Conservation (phyloP, 1,140 invertebrate species). For the Drosophila repletoides region DNA sequence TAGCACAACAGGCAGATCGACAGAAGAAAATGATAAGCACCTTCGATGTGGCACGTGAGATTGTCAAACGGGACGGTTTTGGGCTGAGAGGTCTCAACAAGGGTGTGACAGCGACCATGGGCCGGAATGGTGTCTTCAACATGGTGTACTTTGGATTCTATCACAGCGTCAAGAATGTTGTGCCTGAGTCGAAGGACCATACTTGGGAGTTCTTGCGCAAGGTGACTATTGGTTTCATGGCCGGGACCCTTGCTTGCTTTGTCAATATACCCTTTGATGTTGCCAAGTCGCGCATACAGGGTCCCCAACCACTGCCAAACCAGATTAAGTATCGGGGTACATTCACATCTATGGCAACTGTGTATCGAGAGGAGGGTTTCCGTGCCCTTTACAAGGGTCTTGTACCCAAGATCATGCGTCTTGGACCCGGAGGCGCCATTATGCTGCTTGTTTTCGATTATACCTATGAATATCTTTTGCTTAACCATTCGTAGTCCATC, state of each 20-base stretch:
- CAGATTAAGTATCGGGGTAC: conserved; percentile 91
- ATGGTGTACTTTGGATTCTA: conserved; percentile 97
- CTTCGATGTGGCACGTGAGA: conserved; percentile 89
- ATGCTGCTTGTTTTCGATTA: conserved; percentile 95
- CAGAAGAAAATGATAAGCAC: conserved; percentile 87
- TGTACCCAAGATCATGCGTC: conserved; percentile 93
- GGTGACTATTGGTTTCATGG: conserved; percentile 91
- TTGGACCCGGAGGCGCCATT: conserved; percentile 95
- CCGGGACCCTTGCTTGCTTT: conserved; percentile 92
- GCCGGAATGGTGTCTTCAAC: conserved; percentile 94
- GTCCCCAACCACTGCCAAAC: conserved; percentile 90
- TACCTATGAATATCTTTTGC: conserved; percentile 87
- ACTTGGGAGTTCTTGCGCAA: conserved; percentile 87
- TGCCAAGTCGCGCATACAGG: conserved; percentile 96
- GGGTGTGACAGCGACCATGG: conserved; percentile 93
- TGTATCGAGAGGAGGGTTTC: conserved; percentile 95
- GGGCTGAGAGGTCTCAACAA: conserved; percentile 92
- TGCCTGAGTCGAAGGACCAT: conserved; percentile 88
- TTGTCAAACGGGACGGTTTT: conserved; percentile 89
- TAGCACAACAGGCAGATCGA: conserved; percentile 90
- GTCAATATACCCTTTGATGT: conserved; percentile 98
- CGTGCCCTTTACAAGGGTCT: conserved; percentile 95
- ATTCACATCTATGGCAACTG: conserved; percentile 87
- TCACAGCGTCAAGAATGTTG: conserved; percentile 91
- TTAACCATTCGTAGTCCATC: conserved; percentile 49